Conservation (phyloP, 2,888 invertebrate species). For the Drosophila tanythrix region DNA sequence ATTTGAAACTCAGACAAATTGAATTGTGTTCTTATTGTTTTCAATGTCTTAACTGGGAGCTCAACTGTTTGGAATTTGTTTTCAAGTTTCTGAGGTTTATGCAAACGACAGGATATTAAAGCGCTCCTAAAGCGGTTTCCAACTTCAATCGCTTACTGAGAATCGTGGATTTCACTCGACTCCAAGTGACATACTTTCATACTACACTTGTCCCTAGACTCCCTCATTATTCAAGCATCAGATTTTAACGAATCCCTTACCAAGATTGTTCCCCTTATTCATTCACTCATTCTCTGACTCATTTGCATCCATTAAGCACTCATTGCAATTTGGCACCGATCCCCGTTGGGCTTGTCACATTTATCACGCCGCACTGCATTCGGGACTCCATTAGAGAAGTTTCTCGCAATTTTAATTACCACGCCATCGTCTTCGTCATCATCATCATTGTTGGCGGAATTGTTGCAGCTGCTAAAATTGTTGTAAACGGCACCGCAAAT, state of each 20-base stretch:
- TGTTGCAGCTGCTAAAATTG: conserved; percentile 45
- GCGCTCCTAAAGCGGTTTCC: not conserved
- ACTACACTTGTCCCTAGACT: not conserved
- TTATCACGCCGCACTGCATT: conserved; percentile 46
- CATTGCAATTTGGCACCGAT: conserved; percentile 44
- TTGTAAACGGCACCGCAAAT: conserved; percentile 58
- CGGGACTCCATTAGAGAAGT: conserved; percentile 42
- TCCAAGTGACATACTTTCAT: not conserved
- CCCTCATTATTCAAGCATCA: conserved; percentile 1
- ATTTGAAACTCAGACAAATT: conserved; percentile 38
- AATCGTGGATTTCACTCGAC: not conserved
- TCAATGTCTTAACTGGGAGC: conserved; percentile 17
- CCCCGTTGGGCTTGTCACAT: conserved; percentile 29
- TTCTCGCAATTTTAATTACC: conserved; percentile 66
- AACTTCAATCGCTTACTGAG: not conserved
- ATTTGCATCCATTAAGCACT: conserved; percentile 31
- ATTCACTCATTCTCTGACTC: not conserved
- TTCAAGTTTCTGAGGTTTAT: conserved; percentile 10
- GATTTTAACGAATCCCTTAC: not conserved
- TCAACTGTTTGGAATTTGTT: conserved; percentile 24
- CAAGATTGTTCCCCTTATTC: not conserved
- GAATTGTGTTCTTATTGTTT: conserved; percentile 35
- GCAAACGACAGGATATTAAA: conserved; percentile 22
- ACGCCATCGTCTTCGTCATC: conserved; percentile 43
- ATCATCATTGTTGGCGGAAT: conserved; percentile 14